phyloP scores from a whole-genome alignment of 2,797 vertebrate species.

The Macrochelys suwanniensis region DNA sequence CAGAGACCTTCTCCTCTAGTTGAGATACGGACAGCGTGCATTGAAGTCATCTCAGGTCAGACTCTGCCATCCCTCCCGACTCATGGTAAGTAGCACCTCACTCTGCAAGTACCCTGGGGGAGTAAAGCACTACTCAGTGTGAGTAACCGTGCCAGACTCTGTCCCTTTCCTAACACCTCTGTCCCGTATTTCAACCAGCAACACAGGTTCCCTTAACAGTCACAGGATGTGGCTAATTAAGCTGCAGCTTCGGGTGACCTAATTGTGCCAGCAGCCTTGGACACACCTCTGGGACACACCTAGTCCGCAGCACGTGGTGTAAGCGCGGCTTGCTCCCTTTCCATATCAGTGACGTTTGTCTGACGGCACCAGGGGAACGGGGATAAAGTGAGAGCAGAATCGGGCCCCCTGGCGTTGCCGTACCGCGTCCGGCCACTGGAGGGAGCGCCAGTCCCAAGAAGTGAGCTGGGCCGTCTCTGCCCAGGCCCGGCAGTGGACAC shows the following conservation, averaged over 20 bases:
- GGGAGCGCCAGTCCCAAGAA: neutral
- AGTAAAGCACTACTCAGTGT: neutral
- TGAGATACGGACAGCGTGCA: too few relatives aligned
- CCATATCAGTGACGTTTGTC: too few relatives aligned
- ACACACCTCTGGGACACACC: too few relatives aligned
- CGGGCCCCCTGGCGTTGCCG: neutral
- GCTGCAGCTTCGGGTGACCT: neutral
- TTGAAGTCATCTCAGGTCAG: neutral
- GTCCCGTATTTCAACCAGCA: too few relatives aligned
- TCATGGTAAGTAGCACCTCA: neutral
- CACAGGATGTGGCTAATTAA: neutral
- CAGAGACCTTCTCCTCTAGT: neutral
- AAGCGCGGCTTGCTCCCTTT: too few relatives aligned
- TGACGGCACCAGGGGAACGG: too few relatives aligned
- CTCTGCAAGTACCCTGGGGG: neutral
- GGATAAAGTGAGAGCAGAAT: too few relatives aligned
- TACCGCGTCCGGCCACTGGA: neutral
- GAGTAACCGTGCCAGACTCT: neutral
- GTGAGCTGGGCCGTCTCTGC: neutral
- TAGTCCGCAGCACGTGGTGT: too few relatives aligned
- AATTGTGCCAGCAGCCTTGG: too few relatives aligned
- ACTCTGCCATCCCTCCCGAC: neutral
- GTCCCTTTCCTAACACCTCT: neutral
- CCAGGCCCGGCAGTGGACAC: neutral
- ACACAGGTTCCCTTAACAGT: neutral